phyloP scores from a whole-genome alignment of 2,888 invertebrate species.

The Cordilura impudica region DNA sequence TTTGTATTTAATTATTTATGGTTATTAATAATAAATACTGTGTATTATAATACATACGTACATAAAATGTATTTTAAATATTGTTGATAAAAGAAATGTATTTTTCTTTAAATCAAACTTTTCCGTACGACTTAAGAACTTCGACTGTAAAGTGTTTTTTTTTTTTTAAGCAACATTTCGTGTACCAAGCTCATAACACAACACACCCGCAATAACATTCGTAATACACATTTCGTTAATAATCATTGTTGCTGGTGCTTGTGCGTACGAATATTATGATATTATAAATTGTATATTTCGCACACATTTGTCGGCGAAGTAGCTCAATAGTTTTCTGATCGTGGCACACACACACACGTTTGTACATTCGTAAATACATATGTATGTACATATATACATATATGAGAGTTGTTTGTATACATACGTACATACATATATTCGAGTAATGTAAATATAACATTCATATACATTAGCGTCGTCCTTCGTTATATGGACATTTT shows the following conservation, averaged over 20 bases:
- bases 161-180: conserved; percentile 26
- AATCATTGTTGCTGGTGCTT: conserved; percentile 5
- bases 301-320: conserved; percentile 2
- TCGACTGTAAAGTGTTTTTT: conserved; percentile 66
- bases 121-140: conserved; percentile 68
- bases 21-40: too few species aligned
- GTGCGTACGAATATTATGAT: conserved; percentile 34
- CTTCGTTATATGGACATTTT: too few species aligned
- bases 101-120: conserved; percentile 64
- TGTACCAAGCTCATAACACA: conserved; percentile 18
- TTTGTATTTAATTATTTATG: not conserved
- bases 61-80: conserved; percentile 2
- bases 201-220: conserved; percentile 10
- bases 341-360: not conserved
- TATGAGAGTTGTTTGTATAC: too few species aligned
- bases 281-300: conserved; percentile 33
- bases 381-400: too few species aligned
- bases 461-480: too few species aligned
- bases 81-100: not conserved
- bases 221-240: not conserved
- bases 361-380: too few species aligned
- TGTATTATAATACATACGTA: too few species aligned
- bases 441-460: too few species aligned
- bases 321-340: conserved; percentile 23
- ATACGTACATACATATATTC: too few species aligned